Evolutionary conservation across 2,888 invertebrate genomes (phyloP).

Genomic region (Patella depressa): DNA sequence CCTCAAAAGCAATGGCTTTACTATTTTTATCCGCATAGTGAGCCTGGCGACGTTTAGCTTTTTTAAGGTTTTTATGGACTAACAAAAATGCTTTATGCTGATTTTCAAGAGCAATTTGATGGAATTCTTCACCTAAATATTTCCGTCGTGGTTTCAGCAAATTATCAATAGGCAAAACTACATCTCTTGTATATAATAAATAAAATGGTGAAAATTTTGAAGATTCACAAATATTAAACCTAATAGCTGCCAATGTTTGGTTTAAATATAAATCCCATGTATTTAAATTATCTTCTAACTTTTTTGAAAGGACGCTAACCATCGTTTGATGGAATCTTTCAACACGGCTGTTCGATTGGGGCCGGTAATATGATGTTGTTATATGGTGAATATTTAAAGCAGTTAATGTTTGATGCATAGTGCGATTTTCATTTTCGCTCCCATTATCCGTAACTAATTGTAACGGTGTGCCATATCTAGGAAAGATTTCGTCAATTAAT

Average conservation of each 20-base stretch:
- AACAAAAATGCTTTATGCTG: constrained; percentile 16
- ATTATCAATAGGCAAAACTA: constrained; percentile 7
- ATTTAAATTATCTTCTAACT: too few species aligned
- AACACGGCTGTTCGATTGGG: constrained; percentile 31
- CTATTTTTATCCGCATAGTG: background rate
- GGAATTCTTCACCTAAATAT: constrained; percentile 11
- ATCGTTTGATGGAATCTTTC: constrained; percentile 28
- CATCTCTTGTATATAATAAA: background rate
- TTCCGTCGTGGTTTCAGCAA: constrained; percentile 6
- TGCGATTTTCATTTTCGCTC: constrained; percentile 11
- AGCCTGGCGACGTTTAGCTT: too few species aligned
- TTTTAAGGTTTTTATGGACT: too few species aligned
- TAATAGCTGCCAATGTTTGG: constrained; percentile 24
- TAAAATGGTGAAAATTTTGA: background rate
- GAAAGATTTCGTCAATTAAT: constrained; percentile 31
- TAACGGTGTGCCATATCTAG: constrained; percentile 26
- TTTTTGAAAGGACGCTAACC: constrained; percentile 26
- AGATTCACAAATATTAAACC: background rate
- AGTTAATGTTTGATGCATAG: constrained; percentile 7
- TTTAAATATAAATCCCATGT: background rate
- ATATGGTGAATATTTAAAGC: constrained; percentile 21
- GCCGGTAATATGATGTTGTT: constrained; percentile 34
- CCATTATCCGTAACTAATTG: constrained; percentile 18
- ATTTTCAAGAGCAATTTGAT: background rate
- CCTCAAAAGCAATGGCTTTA: constrained; percentile 4